phyloP scores from a whole-genome alignment of 2,113 vertebrate genomes.

The Channa maculata region DNA sequence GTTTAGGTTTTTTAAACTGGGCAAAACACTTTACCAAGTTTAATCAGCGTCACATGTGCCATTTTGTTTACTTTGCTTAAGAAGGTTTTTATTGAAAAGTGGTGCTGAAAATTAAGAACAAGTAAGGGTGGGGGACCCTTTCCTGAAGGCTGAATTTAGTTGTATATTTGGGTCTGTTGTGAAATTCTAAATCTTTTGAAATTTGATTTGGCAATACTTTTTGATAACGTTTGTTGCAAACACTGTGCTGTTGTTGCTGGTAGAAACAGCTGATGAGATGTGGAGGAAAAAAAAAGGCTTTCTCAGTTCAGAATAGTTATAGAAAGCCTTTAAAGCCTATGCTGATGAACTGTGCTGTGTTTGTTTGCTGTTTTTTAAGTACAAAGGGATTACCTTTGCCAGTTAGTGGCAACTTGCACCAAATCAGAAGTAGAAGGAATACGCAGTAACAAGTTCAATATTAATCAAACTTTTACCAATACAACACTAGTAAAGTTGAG shows the following conservation, averaged over 20 bases:
- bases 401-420: not conserved
- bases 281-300: not conserved
- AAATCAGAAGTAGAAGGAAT: fast-evolving
- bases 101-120: no score
- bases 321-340: conserved; percentile 20
- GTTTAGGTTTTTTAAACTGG: no score
- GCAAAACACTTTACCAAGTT: no score
- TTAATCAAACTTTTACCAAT: not conserved
- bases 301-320: conserved; percentile 17
- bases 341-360: conserved; percentile 18
- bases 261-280: conserved; percentile 34
- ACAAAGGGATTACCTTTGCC: conserved; percentile 10
- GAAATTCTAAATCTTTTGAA: no score
- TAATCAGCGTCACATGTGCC: no score
- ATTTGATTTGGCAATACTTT: no score
- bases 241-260: not conserved
- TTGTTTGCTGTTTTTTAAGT: not conserved
- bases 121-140: no score
- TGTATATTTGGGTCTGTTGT: no score
- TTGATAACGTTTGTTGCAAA: not conserved
- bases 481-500: no score
- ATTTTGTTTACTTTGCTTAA: no score
- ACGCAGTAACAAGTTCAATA: not conserved
- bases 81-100: no score
- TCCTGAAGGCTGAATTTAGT: no score